Percentiles rank a stretch among this genome's conserved stretches.
These are phyloP conservation scores for Phataginus tetradactyla DNA, from an alignment of 2,797 vertebrate species.

Conservation along the genomic window DNA sequence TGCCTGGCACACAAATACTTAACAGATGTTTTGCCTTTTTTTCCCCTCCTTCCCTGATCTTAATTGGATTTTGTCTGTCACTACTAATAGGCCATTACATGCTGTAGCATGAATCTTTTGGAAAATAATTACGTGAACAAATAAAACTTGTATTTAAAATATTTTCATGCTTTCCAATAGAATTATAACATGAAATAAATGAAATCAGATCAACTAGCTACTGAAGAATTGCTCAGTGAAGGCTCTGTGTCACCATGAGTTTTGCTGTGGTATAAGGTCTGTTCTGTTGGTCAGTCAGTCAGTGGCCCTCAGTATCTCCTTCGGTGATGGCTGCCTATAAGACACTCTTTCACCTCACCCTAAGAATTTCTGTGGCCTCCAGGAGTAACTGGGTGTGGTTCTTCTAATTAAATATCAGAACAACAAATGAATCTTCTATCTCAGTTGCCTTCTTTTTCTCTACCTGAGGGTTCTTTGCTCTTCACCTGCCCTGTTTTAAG, in stretches of 20 bases:
- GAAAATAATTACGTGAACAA: conserved; percentile 34
- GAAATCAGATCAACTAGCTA: background rate
- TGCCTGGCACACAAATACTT: background rate
- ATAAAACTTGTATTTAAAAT: background rate
- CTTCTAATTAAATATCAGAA: conserved; percentile 24
- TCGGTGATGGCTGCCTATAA: background rate
- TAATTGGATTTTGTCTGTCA: conserved; percentile 37
- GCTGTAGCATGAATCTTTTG: background rate
- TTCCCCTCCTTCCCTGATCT: background rate
- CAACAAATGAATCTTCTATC: background rate
- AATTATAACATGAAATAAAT: background rate
- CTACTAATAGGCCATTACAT: background rate
- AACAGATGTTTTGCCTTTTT: background rate
- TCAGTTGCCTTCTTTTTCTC: background rate
- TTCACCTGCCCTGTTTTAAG: background rate
- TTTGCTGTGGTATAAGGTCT: background rate
- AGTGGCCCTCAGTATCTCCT: background rate
- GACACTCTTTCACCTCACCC: background rate
- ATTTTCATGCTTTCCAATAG: background rate
- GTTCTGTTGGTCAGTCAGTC: background rate
- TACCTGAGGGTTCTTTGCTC: background rate
- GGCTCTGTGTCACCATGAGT: background rate
- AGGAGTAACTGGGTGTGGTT: background rate
- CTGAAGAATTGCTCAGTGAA: background rate
- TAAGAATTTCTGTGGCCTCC: background rate